These are phyloP conservation scores for Atrina japonica DNA, from an alignment of 2,888 invertebrate genomes.

Conservation along the genomic window DNA sequence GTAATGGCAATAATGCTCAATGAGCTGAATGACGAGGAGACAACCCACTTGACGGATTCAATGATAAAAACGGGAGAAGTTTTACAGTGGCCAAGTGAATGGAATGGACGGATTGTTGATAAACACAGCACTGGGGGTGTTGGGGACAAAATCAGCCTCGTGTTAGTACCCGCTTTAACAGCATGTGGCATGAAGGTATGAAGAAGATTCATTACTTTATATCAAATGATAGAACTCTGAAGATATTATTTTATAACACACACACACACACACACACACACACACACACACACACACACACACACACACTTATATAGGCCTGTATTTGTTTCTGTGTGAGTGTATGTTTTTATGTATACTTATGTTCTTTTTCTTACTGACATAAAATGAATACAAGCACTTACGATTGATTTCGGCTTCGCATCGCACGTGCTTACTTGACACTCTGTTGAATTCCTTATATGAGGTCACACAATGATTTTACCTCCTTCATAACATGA, in stretches of 20 bases:
- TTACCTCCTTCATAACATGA: too few species aligned
- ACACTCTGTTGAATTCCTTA: too few species aligned
- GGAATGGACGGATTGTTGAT: slow-evolving; percentile 81
- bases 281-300: too few species aligned
- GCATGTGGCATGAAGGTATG: slow-evolving; percentile 82
- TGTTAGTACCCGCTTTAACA: slow-evolving; percentile 83
- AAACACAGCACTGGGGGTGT: slow-evolving; percentile 85
- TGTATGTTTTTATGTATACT: not conserved
- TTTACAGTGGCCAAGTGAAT: slow-evolving; percentile 74
- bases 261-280: too few species aligned
- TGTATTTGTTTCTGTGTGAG: not conserved
- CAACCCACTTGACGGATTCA: slow-evolving; percentile 80
- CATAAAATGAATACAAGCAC: too few species aligned
- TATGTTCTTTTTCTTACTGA: too few species aligned
- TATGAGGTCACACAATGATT: too few species aligned
- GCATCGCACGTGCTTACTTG: too few species aligned
- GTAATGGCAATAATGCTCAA: slow-evolving; percentile 67
- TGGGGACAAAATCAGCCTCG: slow-evolving; percentile 83
- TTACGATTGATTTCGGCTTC: too few species aligned
- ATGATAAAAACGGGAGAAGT: slow-evolving; percentile 82
- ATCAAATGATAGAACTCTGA: not conserved
- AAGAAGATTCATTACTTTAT: too few species aligned
- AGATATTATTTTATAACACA: not conserved
- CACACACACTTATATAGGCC: too few species aligned
- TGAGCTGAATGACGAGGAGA: slow-evolving; percentile 58